These are phyloP conservation scores for Ceratosolen fusciceps DNA, from an alignment of 1,140 invertebrate species.

Conservation along the genomic window DNA sequence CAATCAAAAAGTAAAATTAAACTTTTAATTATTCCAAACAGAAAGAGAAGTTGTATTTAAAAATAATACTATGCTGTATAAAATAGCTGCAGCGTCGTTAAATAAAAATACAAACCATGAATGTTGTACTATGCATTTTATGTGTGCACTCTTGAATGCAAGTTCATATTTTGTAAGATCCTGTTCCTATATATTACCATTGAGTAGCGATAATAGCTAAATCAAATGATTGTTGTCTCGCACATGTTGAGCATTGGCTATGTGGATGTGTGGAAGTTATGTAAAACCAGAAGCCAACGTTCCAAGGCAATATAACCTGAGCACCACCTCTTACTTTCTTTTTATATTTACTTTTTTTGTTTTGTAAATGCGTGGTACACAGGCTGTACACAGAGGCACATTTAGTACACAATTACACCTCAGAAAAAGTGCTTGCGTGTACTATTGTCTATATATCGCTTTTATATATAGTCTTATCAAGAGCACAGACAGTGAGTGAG, in stretches of 20 bases:
- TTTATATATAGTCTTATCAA: constrained; percentile 61
- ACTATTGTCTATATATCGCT: constrained; percentile 59
- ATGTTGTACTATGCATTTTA: constrained; percentile 68
- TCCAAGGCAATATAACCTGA: constrained; percentile 64
- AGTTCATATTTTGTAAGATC: constrained; percentile 65
- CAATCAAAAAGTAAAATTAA: constrained; percentile 37
- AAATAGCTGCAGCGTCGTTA: constrained; percentile 66
- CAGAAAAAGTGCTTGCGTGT: constrained; percentile 52
- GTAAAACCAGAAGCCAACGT: constrained; percentile 63
- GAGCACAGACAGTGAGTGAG: constrained; percentile 70
- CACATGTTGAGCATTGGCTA: constrained; percentile 67
- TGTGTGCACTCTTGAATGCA: constrained; percentile 65
- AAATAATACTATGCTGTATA: constrained; percentile 42
- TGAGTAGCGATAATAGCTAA: constrained; percentile 71
- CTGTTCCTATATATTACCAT: constrained; percentile 64
- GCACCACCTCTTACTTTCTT: constrained; percentile 59
- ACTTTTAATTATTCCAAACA: neutral
- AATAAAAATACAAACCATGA: constrained; percentile 69
- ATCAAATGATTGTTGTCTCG: constrained; percentile 71
- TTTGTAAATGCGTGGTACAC: constrained; percentile 60
- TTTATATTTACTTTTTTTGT: constrained; percentile 44
- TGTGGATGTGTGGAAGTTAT: constrained; percentile 60
- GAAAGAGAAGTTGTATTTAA: constrained; percentile 28
- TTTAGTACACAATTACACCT: constrained; percentile 62
- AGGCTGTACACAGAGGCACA: constrained; percentile 70